Conservation (phyloP, 1,140 invertebrate species). For the Zaprionus davidi region DNA sequence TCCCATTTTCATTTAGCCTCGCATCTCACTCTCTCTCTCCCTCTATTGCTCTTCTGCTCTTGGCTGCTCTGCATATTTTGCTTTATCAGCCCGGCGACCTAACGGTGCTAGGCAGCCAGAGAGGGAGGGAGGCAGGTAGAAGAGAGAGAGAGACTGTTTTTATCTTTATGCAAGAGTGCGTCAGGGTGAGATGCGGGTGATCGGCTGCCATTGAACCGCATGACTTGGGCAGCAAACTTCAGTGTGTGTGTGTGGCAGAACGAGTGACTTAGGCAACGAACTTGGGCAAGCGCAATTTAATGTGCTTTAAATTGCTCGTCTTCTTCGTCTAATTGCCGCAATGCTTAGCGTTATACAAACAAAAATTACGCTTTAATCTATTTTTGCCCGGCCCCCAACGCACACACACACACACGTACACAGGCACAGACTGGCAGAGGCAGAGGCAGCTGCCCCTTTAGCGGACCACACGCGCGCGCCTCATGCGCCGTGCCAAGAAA, state of each 20-base stretch:
- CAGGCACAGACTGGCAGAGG: neutral
- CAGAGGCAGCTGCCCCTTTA: slow-evolving; percentile 36
- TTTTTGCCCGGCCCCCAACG: slow-evolving; percentile 55
- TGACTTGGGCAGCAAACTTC: neutral
- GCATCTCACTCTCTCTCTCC: neutral
- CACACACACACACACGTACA: slow-evolving; percentile 4
- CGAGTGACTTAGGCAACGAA: slow-evolving; percentile 69
- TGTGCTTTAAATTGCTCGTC: slow-evolving; percentile 76
- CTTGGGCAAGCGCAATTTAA: slow-evolving; percentile 76
- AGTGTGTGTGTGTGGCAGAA: slow-evolving; percentile 1
- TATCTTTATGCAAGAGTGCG: slow-evolving; percentile 51
- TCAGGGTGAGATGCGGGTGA: slow-evolving; percentile 42
- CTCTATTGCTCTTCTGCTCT: slow-evolving; percentile 16
- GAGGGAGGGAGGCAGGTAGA: too few species aligned
- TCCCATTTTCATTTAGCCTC: slow-evolving; percentile 57
- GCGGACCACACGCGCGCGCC: slow-evolving; percentile 66
- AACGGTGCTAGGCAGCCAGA: slow-evolving; percentile 41
- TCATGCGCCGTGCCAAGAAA: slow-evolving; percentile 62
- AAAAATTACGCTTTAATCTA: slow-evolving; percentile 83
- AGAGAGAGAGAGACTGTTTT: neutral
- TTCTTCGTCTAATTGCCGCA: slow-evolving; percentile 56
- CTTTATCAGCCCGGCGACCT: slow-evolving; percentile 61
- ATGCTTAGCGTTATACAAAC: slow-evolving; percentile 75
- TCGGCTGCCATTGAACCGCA: neutral
- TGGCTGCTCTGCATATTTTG: slow-evolving; percentile 60